Evolutionary conservation across 2,888 invertebrate species (phyloP).

Genomic region (Theretra japonica): DNA sequence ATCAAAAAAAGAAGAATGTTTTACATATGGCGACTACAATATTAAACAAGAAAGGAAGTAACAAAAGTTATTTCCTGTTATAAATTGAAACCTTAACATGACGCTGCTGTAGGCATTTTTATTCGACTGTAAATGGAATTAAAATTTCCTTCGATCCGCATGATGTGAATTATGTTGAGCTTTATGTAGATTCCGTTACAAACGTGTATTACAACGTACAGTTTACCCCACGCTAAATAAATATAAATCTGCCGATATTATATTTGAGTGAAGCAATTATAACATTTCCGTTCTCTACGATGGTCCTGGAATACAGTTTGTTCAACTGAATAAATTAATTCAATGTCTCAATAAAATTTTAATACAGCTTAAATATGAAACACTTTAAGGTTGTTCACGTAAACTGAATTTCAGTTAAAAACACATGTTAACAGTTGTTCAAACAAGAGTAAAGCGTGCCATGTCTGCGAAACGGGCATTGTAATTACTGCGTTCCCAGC

Average conservation of each 20-base stretch:
- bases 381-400: conserved; percentile 52
- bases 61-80: conserved; percentile 41
- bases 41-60: conserved; percentile 33
- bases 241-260: background rate
- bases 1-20: conserved; percentile 13
- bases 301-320: conserved; percentile 46
- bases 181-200: conserved; percentile 3
- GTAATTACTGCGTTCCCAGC: conserved; percentile 28
- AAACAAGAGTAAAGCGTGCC: conserved; percentile 73
- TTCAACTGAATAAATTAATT: conserved; percentile 68
- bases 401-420: conserved; percentile 60
- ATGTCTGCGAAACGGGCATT: conserved; percentile 52
- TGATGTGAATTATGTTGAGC: background rate
- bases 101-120: conserved; percentile 8
- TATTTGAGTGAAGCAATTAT: conserved; percentile 5
- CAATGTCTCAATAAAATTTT: conserved; percentile 66
- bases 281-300: conserved; percentile 32
- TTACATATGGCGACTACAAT: background rate
- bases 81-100: conserved; percentile 36
- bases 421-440: conserved; percentile 59
- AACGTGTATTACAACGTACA: background rate
- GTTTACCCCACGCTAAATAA: background rate
- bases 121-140: conserved; percentile 6
- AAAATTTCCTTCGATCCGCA: conserved; percentile 4
- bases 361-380: conserved; percentile 47